phyloP scores from a whole-genome alignment of 2,113 vertebrate species.

The Amphiprion ocellaris region DNA sequence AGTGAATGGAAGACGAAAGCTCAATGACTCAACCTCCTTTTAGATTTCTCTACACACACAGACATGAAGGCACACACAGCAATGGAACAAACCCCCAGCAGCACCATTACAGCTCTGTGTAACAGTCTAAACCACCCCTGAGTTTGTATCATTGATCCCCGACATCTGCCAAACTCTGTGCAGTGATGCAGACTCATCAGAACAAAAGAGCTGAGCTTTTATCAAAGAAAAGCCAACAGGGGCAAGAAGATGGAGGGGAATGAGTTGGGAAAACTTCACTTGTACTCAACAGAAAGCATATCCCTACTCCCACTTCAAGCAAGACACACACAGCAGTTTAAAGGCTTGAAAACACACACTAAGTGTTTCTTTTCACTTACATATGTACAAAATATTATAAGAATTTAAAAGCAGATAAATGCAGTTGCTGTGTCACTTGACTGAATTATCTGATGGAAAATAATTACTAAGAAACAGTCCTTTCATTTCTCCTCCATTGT shows the following conservation, averaged over 20 bases:
- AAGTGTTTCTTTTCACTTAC: not conserved
- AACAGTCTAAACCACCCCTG: constrained; percentile 2
- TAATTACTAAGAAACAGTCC: not conserved
- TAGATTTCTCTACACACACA: not conserved
- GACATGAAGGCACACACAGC: rapidly evolving
- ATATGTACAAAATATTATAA: too few species aligned
- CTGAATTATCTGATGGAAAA: not conserved
- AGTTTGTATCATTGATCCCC: constrained; percentile 29
- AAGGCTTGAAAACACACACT: not conserved
- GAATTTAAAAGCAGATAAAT: not conserved
- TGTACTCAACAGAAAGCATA: constrained; percentile 4
- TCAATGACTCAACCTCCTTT: constrained; percentile 2
- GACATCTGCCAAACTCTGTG: constrained; percentile 13
- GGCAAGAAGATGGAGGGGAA: constrained; percentile 14
- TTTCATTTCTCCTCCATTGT: constrained; percentile 2
- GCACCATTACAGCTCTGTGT: constrained; percentile 8
- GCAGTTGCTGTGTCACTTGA: not conserved
- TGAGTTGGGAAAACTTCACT: not conserved
- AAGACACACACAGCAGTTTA: not conserved
- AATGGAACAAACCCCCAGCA: not conserved
- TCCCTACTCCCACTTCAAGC: constrained; percentile 1
- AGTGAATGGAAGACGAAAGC: constrained; percentile 3
- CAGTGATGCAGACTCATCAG: constrained; percentile 12
- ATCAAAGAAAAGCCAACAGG: constrained; percentile 24
- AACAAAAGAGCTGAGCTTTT: constrained; percentile 39